These are phyloP conservation scores for Noctua pronuba DNA, from an alignment of 2,888 invertebrate species.

Conservation along the genomic window DNA sequence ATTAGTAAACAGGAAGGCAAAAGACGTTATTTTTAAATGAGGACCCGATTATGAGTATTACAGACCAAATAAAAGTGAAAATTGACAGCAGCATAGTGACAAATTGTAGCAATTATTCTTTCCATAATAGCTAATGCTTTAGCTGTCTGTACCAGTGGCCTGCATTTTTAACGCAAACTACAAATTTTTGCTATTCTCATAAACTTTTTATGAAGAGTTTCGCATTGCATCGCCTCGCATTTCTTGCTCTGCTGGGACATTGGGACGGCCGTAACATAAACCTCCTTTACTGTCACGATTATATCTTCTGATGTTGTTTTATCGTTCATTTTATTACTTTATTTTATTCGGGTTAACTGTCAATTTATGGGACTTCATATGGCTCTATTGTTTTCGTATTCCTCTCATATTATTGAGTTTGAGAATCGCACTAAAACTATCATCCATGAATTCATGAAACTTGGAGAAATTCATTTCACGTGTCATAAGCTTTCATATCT, in stretches of 20 bases:
- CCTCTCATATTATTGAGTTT: slow-evolving; percentile 31
- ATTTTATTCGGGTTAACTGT: slow-evolving; percentile 63
- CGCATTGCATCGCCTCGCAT: neutral
- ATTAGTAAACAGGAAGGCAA: neutral
- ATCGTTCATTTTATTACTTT: slow-evolving; percentile 60
- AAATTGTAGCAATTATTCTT: neutral
- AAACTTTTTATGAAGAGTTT: neutral
- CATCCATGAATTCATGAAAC: slow-evolving; percentile 42
- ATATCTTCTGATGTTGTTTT: slow-evolving; percentile 61
- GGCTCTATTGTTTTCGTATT: slow-evolving; percentile 49
- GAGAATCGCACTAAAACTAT: slow-evolving; percentile 41
- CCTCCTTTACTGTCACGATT: slow-evolving; percentile 62
- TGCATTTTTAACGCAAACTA: neutral
- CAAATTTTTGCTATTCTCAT: neutral
- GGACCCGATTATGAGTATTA: neutral
- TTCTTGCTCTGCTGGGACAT: neutral
- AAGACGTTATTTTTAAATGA: neutral
- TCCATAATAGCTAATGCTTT: neutral
- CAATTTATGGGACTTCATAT: slow-evolving; percentile 52
- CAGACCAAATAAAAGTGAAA: neutral
- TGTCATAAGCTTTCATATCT: slow-evolving; percentile 49
- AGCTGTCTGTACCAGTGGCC: neutral
- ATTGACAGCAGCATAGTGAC: neutral
- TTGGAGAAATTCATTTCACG: slow-evolving; percentile 49
- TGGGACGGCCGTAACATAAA: slow-evolving; percentile 64